Base-by-base conservation (phyloP, 2,113 vertebrate genomes). In the Zapus hudsonius region DNA sequence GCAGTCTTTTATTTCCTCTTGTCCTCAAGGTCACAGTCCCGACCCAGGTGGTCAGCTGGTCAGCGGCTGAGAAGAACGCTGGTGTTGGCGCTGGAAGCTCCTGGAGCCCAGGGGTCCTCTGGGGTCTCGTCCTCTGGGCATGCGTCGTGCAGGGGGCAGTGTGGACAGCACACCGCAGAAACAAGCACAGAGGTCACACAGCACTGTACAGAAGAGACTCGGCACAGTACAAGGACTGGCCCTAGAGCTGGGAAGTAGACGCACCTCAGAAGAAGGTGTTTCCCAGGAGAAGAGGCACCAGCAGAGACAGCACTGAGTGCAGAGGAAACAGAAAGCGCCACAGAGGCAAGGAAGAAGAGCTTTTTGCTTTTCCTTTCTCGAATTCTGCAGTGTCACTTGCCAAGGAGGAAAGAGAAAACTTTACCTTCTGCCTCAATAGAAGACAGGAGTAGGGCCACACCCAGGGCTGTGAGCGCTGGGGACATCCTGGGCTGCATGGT, bases 381-480 rank as follows among this genome's bases (percentile, higher is more conserved):
- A 95, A 90, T 90, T 95, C 93, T 96, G 57, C 87, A 90, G 66
- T 0, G 80, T 90, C 5, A 69, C 64, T 87, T 33, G 63, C 13
- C 11, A 33, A 66, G 66, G 70, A 55, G 3, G 55, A 66, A 88
- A 93, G 84, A 69, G 87, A 92, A 63, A 81, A 93, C 55, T 87
- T 99, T 99, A 99, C 99, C 99, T 99, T 99, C 99, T 96, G 99
- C 99, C 96, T 98, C 98, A 91, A 97, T 97, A 96, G 98, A 98
- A 95, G 98, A 97, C 95, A 99, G 97, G 95, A 99, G 96, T 90
- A 99, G 4, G 92, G 97, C 98, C 90, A 98, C 98, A 93, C 98
- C 98, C 90, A 99, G 96, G 95, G 98, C 98, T 97, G 98, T 98
- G 3, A 97, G 98, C 96, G 96, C 98, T 95, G 98, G 95, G 96